Conservation (phyloP, 2,797 vertebrate genomes). For the Chelmon rostratus region DNA sequence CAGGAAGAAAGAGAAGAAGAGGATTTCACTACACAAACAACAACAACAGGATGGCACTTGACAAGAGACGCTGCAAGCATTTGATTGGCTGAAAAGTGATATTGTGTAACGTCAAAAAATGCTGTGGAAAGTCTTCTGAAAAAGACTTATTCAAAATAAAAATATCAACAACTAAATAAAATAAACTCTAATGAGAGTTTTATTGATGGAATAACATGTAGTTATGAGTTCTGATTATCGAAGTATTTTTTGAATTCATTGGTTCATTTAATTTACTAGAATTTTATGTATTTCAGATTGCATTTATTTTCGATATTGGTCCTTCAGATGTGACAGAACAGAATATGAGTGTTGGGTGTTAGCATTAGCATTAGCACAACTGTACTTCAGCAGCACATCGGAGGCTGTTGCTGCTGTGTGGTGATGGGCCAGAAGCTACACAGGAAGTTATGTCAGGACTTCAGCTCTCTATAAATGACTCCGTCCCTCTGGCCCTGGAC, state of each 20-base stretch:
- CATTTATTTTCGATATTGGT: not conserved
- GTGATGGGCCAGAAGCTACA: not conserved
- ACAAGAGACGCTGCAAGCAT: not conserved
- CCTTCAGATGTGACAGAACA: not conserved
- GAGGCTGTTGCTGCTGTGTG: not conserved
- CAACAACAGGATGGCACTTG: not conserved
- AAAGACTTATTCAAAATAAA: not conserved
- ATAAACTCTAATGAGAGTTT: not conserved
- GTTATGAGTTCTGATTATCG: no score
- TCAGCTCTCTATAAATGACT: not conserved
- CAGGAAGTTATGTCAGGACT: slow-evolving; percentile 21
- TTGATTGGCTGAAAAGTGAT: slow-evolving; percentile 13
- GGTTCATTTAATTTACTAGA: no score
- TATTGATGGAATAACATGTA: not conserved
- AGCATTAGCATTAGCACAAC: not conserved
- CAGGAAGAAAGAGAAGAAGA: not conserved
- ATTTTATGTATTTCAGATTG: not conserved
- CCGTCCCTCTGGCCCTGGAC: not conserved
- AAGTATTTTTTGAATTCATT: not conserved
- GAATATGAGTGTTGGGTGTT: not conserved
- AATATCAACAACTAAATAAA: not conserved
- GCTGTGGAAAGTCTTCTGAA: not conserved
- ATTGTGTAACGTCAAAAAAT: not conserved
- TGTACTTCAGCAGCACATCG: not conserved
- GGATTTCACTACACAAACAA: not conserved